Conservation (phyloP, 2,888 invertebrate genomes). For the Fragum fragum region DNA sequence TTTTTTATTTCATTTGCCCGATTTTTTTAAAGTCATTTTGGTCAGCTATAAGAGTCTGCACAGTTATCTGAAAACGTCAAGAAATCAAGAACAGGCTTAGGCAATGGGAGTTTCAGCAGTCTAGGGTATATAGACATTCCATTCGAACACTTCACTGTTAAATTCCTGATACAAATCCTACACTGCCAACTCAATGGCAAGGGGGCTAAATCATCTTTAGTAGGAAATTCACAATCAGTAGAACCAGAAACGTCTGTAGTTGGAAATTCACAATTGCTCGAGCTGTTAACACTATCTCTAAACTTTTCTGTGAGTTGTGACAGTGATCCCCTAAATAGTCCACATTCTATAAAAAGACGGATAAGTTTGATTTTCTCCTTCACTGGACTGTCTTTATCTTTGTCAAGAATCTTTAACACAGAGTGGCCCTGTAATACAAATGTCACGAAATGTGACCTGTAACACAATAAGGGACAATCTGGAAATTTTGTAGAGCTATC, state of each 20-base stretch:
- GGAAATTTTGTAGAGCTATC: too few species aligned
- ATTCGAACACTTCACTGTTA: neutral
- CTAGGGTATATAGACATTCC: conserved; percentile 10
- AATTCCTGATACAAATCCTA: conserved; percentile 15
- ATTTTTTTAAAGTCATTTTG: too few species aligned
- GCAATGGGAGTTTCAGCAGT: conserved; percentile 5
- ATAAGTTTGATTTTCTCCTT: conserved; percentile 3
- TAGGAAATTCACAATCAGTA: too few species aligned
- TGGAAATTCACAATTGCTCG: too few species aligned
- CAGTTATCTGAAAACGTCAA: conserved; percentile 25
- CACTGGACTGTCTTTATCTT: conserved; percentile 12
- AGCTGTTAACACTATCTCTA: neutral
- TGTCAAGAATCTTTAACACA: neutral
- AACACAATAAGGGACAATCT: too few species aligned
- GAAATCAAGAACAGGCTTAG: conserved; percentile 23
- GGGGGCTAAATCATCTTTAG: neutral
- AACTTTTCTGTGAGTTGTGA: neutral
- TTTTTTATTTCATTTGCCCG: too few species aligned
- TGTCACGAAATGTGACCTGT: neutral
- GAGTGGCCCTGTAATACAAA: conserved; percentile 7
- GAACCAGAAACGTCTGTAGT: neutral
- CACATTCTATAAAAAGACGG: conserved; percentile 17
- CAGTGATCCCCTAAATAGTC: neutral
- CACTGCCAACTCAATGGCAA: conserved; percentile 14
- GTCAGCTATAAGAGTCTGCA: neutral